Base-by-base conservation (phyloP, 1,140 invertebrate genomes). In the Meloidogyne floridensis region DNA sequence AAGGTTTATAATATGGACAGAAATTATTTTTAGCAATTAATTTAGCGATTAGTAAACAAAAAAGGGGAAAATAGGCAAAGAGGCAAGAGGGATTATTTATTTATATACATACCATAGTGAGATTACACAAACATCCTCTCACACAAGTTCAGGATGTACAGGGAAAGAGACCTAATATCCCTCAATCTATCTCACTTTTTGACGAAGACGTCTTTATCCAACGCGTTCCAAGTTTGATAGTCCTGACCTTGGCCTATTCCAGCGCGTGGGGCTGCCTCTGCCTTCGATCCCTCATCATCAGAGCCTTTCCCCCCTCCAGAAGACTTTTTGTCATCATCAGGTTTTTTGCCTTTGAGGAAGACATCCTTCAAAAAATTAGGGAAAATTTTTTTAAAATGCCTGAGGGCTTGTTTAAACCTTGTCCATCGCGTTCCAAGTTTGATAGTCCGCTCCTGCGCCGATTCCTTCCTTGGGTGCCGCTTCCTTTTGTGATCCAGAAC, bases 191-290 rank as follows among this genome's bases (percentile, higher is more conserved):
- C 59, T 65, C 59, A 65, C 59, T 65, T 65, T 18, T 65, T 65
- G 59, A 65, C 59, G 59, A 65, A 65, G 59, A 65, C 59, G 7
- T 65, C 59, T 65, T 65, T 65, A 18, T 65, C 59, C 59, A 65
- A 65, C 59, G 15, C n/a, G 59, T 65, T 65, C 59, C 59, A 65
- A n/a, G 59, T 65, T 65, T 65, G 59, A 65, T 65, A 65, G 59
- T 65, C 59, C n/a, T 65, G 59, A 6, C 59, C 59, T 65, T 65
- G 59, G 1, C 59, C 59, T 65, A 65, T n/a, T 65, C 59, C 59
- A 2, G 15, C 59, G n/a, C 59, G 59, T 2, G 59, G 59, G 4
- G 59, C 59, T 11, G n/a, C 59, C n/a, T 65, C 59, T 18, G 15
- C 15, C 10, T 65, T 65, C n/a, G 59, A 65, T 2, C 15, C 59